Base-by-base conservation (phyloP, 2,113 vertebrate genomes). In the Salvator merianae region DNA sequence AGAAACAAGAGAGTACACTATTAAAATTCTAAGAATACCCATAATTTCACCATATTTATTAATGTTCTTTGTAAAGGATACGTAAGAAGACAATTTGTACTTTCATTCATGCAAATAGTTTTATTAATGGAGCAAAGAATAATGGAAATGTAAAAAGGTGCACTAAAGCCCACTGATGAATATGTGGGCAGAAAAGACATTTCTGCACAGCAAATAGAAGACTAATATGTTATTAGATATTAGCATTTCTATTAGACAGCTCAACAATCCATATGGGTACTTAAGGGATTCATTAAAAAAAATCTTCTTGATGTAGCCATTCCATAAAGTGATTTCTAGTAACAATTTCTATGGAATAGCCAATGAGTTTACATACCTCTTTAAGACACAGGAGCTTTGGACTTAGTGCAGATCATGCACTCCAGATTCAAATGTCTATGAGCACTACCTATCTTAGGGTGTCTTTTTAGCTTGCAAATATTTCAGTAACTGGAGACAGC, bases 11-110 rank as follows among this genome's bases (percentile, higher is more conserved):
- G 4, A 79, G 81, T 88, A 53, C 36, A 70, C 34, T 1, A 34
- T 87, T 68, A 91, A 93, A 87, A 20, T 82, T 36, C 83, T 81
- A 93, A 69, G 69, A 72, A 88, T 82, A 47, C 77, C 68, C 66
- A 84, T 88, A 93, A 77, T 72, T 79, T 69, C 65, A 12, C 89
- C 84, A 63, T 78, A 87, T 89, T 94, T 47, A 92, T 93, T 95
- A 93, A 93, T 87, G 74, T 89, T 65, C 79, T 89, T 87, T 93
- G 77, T 92, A 92, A 92, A 88, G 86, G 79, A 86, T 14, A 79
- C 79, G 91, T 88, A 92, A 81, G 86, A 91, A 94, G 85, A 88
- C 84, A 88, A 91, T 95, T 94, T 78, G 81, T 93, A 93, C 85
- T 88, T 91, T 89, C 70, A 91, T 83, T 92, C 90, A 90, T 82